Conservation (phyloP, 1,140 invertebrate genomes). For the Bombus breviceps region DNA sequence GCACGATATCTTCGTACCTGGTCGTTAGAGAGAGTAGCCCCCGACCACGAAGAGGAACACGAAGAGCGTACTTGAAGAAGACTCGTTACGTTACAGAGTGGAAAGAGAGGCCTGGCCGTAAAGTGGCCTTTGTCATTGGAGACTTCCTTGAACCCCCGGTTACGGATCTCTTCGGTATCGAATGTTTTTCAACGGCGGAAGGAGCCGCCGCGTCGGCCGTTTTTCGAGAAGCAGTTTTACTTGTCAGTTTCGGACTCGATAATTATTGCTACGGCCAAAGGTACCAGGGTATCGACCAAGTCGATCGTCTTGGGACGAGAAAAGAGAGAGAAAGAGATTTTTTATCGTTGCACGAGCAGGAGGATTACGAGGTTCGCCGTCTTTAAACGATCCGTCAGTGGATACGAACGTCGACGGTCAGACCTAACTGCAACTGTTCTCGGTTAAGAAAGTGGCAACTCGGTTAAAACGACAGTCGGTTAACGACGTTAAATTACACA, state of each 20-base stretch:
- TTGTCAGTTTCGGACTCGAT: constrained; percentile 40
- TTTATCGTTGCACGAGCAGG: constrained; percentile 40
- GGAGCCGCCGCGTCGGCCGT: background rate
- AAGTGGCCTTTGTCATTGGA: constrained; percentile 72
- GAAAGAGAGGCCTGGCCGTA: constrained; percentile 55
- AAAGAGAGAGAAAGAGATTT: background rate
- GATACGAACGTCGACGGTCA: constrained; percentile 17
- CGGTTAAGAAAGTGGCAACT: constrained; percentile 4
- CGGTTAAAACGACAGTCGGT: background rate
- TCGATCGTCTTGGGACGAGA: constrained; percentile 28
- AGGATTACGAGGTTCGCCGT: constrained; percentile 51
- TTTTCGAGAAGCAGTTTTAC: constrained; percentile 33
- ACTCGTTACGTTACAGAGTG: constrained; percentile 65
- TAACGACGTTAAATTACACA: constrained; percentile 9
- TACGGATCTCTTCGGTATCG: constrained; percentile 56
- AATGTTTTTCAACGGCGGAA: constrained; percentile 39
- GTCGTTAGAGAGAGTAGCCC: constrained; percentile 61
- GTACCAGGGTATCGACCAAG: constrained; percentile 50
- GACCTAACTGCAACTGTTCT: background rate
- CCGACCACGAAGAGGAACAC: constrained; percentile 62
- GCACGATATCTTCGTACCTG: constrained; percentile 65
- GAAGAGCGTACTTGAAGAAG: constrained; percentile 58
- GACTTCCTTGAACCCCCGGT: constrained; percentile 65
- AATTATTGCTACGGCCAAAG: constrained; percentile 51
- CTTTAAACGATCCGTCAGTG: constrained; percentile 44